Percentiles rank a stretch among this genome's conserved stretches.
These are phyloP conservation scores for Tupaia tana DNA, from an alignment of 2,113 vertebrate genomes.

Conservation along the genomic window DNA sequence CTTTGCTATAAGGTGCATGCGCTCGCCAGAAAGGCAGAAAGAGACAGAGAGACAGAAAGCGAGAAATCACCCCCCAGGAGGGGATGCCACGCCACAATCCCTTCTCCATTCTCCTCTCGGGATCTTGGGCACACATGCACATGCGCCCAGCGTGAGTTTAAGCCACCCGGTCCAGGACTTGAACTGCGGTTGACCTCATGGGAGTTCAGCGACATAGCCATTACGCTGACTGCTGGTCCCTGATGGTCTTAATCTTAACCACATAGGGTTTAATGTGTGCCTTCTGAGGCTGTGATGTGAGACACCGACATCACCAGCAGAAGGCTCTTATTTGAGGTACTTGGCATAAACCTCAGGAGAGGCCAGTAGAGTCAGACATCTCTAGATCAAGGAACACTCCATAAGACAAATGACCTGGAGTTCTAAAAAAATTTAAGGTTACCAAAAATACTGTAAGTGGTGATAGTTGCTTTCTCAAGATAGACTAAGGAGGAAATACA, in stretches of 20 bases:
- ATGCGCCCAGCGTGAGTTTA: no score
- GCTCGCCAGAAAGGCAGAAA: no score
- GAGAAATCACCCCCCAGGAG: no score
- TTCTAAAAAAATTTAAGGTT: neutral
- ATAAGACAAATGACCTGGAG: neutral
- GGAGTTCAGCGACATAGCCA: no score
- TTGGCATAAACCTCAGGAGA: neutral
- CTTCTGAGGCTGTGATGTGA: neutral
- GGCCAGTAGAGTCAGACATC: neutral
- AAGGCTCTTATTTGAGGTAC: neutral
- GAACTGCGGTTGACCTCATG: no score
- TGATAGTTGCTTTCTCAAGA: neutral
- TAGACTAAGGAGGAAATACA: neutral
- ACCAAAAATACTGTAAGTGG: neutral
- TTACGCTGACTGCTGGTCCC: no score
- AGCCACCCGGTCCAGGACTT: no score
- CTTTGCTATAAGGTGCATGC: no score
- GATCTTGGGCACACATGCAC: no score
- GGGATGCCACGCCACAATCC: no score
- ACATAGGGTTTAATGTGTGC: neutral
- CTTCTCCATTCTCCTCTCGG: no score
- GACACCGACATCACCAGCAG: neutral
- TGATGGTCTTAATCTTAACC: neutral
- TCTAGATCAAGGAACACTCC: neutral
- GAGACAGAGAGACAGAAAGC: no score